A percentile compares a stretch with the other conserved stretches of the same genome.
These are phyloP conservation scores for Diploptera punctata DNA, from an alignment of 2,888 invertebrate species.

Conservation along the genomic window DNA sequence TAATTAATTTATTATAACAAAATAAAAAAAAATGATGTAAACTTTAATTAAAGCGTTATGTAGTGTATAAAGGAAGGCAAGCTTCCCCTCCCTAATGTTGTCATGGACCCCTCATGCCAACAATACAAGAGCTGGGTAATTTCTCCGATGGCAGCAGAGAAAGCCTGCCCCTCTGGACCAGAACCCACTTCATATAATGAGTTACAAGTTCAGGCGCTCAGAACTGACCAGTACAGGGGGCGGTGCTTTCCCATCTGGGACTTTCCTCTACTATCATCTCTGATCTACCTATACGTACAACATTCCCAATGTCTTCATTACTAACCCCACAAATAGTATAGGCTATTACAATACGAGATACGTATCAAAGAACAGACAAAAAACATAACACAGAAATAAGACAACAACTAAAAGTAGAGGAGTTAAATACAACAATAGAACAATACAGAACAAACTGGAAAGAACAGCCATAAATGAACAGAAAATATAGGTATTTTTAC, in stretches of 20 bases:
- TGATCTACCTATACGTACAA: background rate
- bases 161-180: background rate
- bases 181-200: background rate
- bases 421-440: no score
- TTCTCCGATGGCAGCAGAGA: background rate
- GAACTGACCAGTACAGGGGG: background rate
- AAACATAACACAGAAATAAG: no score
- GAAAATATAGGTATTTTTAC: no score
- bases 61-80: background rate
- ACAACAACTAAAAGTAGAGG: no score
- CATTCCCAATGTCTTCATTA: no score
- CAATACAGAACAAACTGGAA: no score
- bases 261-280: background rate
- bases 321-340: no score
- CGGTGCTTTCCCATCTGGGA: background rate
- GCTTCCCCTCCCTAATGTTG: background rate
- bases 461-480: no score
- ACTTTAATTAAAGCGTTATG: background rate
- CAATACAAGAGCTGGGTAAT: background rate
- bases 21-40: background rate
- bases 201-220: background rate
- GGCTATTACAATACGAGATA: no score
- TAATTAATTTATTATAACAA: no score
- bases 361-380: no score
- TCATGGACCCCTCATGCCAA: background rate